phyloP scores from a whole-genome alignment of 2,888 invertebrate genomes.

The Caenorhabditis becei region DNA sequence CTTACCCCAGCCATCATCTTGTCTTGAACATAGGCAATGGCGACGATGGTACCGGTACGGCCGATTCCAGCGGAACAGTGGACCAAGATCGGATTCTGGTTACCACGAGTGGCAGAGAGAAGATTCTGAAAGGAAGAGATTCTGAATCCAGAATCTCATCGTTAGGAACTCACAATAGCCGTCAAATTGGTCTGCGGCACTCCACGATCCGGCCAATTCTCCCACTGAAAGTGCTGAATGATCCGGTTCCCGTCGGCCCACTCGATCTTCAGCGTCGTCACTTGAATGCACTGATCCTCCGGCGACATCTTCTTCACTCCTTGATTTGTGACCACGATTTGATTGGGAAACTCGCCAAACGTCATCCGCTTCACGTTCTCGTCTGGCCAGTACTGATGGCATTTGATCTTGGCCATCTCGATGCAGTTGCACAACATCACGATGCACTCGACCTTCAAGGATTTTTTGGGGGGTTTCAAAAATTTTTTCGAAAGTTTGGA shows the following conservation, averaged over 20 bases:
- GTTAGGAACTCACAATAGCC: constrained; percentile 22
- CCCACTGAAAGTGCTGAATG: constrained; percentile 70
- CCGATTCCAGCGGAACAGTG: constrained; percentile 77
- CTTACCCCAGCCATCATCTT: constrained; percentile 56
- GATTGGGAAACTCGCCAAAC: constrained; percentile 53
- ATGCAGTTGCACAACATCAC: constrained; percentile 72
- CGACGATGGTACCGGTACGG: constrained; percentile 71
- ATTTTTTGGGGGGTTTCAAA: no score
- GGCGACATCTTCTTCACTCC: constrained; percentile 29
- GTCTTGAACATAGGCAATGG: constrained; percentile 67
- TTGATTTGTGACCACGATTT: constrained; percentile 34
- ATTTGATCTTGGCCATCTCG: constrained; percentile 65
- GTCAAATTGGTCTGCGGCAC: constrained; percentile 57
- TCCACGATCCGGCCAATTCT: constrained; percentile 72
- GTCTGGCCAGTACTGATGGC: constrained; percentile 61
- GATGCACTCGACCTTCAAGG: constrained; percentile 48
- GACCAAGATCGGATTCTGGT: constrained; percentile 64
- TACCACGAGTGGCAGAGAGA: constrained; percentile 60
- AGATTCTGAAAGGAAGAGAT: constrained; percentile 39
- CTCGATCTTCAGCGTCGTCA: constrained; percentile 43
- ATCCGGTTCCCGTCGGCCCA: constrained; percentile 37
- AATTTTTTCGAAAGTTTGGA: no score
- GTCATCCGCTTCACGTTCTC: constrained; percentile 38
- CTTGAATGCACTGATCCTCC: constrained; percentile 51
- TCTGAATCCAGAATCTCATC: not conserved